Conservation (phyloP, 2,888 invertebrate genomes). For the Acrobasis consociella region DNA sequence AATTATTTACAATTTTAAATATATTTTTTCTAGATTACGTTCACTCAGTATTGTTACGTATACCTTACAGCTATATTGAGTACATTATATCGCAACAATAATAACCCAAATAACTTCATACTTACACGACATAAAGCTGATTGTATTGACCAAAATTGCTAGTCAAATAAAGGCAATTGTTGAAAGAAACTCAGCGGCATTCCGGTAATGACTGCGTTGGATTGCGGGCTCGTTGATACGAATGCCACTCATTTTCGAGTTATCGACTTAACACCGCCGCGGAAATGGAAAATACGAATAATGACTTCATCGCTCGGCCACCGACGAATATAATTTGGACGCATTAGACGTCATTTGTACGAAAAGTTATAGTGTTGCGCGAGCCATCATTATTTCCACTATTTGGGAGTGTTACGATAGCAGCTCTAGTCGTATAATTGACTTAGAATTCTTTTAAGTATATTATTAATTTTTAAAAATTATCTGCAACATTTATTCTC, state of each 20-base stretch:
- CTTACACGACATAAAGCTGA: conserved; percentile 2
- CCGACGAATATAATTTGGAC: conserved; percentile 72
- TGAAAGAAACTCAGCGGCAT: conserved; percentile 48
- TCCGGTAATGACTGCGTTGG: conserved; percentile 69
- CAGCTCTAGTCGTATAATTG: not conserved
- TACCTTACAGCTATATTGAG: no score
- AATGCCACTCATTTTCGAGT: conserved; percentile 80
- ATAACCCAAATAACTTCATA: conserved; percentile 1
- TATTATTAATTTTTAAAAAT: no score
- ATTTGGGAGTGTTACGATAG: conserved; percentile 1
- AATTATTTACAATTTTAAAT: no score
- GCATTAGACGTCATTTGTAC: conserved; percentile 72
- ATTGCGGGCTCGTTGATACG: conserved; percentile 64
- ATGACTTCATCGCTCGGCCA: conserved; percentile 75
- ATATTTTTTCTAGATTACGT: no score
- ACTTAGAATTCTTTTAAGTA: not conserved
- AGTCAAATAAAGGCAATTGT: conserved; percentile 31
- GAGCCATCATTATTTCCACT: conserved; percentile 37
- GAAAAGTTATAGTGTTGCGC: conserved; percentile 50
- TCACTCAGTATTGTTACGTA: no score
- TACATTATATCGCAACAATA: not conserved
- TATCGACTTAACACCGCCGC: conserved; percentile 76
- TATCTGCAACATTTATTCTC: no score
- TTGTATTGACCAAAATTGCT: conserved; percentile 29
- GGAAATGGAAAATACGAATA: conserved; percentile 74